Conservation (phyloP, 2,113 vertebrate species). For the Gymnorhina tibicen region DNA sequence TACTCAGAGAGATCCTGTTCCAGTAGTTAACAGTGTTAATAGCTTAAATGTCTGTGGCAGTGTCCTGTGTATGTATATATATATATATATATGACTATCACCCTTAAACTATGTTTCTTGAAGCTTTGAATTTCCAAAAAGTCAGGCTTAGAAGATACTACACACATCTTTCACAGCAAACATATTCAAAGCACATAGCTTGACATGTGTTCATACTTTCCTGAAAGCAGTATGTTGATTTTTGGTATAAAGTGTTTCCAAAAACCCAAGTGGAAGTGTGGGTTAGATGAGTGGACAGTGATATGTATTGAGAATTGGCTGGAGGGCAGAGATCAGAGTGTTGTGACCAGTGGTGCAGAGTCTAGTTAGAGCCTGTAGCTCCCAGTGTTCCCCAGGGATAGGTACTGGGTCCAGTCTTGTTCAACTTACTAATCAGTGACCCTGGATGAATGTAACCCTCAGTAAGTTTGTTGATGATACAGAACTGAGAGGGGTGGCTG, state of each 20-base stretch:
- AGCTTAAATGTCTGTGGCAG: not conserved
- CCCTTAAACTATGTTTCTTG: not conserved
- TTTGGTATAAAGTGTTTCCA: not conserved
- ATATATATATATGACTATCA: not conserved
- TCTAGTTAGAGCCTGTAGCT: not conserved
- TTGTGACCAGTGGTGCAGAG: not conserved
- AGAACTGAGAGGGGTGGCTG: not conserved
- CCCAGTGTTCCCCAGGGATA: rapidly evolving
- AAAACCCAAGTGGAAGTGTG: not conserved
- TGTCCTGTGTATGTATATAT: not conserved
- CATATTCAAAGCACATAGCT: not conserved
- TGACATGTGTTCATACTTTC: not conserved
- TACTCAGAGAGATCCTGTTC: not conserved
- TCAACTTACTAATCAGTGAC: not conserved
- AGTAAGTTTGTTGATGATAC: not conserved
- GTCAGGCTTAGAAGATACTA: not conserved
- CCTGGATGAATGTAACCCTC: not conserved
- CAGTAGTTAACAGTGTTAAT: not conserved
- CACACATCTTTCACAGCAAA: not conserved
- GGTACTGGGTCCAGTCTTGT: not conserved
- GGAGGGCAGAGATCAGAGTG: not conserved
- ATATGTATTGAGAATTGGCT: not conserved
- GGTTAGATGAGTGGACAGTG: not conserved
- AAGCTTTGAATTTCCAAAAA: not conserved
- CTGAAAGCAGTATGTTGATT: not conserved